Evolutionary conservation across 2,888 invertebrate genomes (phyloP).

Genomic region (Cabera pusaria): DNA sequence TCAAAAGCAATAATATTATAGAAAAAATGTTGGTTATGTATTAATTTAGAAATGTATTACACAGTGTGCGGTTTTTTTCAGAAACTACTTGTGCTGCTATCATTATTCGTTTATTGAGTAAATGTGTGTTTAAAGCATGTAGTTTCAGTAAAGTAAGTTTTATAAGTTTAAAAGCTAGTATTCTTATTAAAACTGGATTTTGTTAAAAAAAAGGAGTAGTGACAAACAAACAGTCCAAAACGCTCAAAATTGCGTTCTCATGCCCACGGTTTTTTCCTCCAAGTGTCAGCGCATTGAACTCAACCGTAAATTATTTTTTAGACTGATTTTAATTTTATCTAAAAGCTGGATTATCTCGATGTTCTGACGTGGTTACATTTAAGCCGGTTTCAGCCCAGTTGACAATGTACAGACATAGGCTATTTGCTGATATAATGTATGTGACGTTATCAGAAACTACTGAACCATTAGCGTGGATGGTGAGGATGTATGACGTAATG

Average conservation of each 20-base stretch:
- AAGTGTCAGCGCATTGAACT: conserved; percentile 13
- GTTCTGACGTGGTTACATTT: conserved; percentile 62
- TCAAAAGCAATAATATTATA: too few relatives aligned
- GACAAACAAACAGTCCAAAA: conserved; percentile 2
- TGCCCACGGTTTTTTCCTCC: conserved; percentile 17
- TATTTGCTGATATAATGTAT: conserved; percentile 51
- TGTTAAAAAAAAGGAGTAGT: too few relatives aligned
- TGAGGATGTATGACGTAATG: conserved; percentile 38
- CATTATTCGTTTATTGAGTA: too few relatives aligned
- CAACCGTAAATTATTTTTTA: conserved; percentile 19
- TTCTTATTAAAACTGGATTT: too few relatives aligned
- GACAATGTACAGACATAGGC: conserved; percentile 60
- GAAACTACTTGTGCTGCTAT: too few relatives aligned
- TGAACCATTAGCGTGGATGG: conserved; percentile 62
- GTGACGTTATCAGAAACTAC: conserved; percentile 72
- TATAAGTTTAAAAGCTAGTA: too few relatives aligned
- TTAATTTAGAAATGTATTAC: too few relatives aligned
- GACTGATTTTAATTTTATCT: conserved; percentile 50
- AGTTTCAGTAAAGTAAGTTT: too few relatives aligned
- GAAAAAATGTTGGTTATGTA: too few relatives aligned
- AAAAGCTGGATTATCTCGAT: conserved; percentile 59
- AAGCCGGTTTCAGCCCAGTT: conserved; percentile 59
- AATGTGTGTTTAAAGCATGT: too few relatives aligned
- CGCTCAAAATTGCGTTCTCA: conserved; percentile 8
- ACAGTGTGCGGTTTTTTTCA: too few relatives aligned